phyloP scores from a whole-genome alignment of 1,140 invertebrate genomes.

The Drosophila bipectinata region DNA sequence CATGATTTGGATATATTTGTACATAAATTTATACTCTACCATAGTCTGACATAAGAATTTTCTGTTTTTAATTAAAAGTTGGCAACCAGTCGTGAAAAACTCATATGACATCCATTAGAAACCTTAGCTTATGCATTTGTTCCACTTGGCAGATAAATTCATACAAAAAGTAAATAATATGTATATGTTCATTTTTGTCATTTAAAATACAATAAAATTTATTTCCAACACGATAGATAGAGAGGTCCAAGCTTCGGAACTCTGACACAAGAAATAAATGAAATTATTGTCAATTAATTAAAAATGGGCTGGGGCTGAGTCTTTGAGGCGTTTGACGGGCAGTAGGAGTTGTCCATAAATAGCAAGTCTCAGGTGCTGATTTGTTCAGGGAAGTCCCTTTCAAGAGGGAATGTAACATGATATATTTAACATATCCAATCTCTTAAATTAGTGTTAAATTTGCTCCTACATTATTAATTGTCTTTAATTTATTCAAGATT shows the following conservation, averaged over 20 bases:
- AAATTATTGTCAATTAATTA: conserved; percentile 83
- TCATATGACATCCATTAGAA: background rate
- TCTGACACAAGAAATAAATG: conserved; percentile 66
- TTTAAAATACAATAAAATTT: background rate
- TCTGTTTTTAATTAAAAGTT: background rate
- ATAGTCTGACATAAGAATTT: background rate
- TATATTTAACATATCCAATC: too few species aligned
- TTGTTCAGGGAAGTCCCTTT: conserved; percentile 22
- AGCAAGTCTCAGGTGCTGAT: conserved; percentile 60
- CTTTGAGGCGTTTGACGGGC: conserved; percentile 77
- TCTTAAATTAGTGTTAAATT: too few species aligned
- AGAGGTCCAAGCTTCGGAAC: conserved; percentile 32
- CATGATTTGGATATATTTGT: conserved; percentile 41
- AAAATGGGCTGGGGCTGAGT: conserved; percentile 62
- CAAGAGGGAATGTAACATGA: too few species aligned
- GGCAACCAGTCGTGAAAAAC: background rate
- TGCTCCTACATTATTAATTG: too few species aligned
- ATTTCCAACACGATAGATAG: background rate
- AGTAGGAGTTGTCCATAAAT: conserved; percentile 73
- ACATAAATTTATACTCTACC: conserved; percentile 4
- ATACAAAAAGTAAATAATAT: background rate
- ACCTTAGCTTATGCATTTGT: background rate
- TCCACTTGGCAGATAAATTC: background rate
- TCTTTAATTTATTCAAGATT: background rate
- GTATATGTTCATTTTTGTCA: background rate